A percentile compares a stretch with the other conserved stretches of the same genome.
phyloP scores from a whole-genome alignment of 2,797 vertebrate species.

The Hoplostethus atlanticus region DNA sequence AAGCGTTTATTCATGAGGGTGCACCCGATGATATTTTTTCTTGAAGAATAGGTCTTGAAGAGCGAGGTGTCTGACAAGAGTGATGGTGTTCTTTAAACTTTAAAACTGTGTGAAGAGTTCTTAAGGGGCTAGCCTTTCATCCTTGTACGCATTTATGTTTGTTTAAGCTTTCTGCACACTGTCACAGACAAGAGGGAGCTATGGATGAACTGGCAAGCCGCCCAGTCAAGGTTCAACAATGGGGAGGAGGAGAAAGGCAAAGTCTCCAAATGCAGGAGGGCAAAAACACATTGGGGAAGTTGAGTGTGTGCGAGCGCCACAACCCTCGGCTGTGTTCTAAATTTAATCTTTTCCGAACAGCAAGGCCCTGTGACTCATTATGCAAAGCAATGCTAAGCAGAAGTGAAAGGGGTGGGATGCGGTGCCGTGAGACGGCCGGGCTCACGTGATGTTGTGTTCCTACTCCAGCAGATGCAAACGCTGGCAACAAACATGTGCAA shows the following conservation, averaged over 20 bases:
- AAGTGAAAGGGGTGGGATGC: slow-evolving; percentile 14
- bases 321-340: slow-evolving; percentile 74
- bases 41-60: not conserved
- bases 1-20: not conserved
- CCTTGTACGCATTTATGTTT: slow-evolving; percentile 30
- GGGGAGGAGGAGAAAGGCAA: slow-evolving; percentile 17
- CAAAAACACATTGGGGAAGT: slow-evolving; percentile 10
- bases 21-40: too few species aligned
- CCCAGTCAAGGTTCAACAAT: slow-evolving; percentile 35
- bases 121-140: slow-evolving; percentile 20
- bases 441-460: slow-evolving; percentile 19
- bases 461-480: slow-evolving; percentile 32
- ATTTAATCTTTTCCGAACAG: slow-evolving; percentile 71
- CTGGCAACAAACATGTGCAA: slow-evolving; percentile 37
- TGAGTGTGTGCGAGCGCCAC: slow-evolving; percentile 30
- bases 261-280: slow-evolving; percentile 36
- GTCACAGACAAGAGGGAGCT: slow-evolving; percentile 11
- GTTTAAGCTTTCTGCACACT: slow-evolving; percentile 30
- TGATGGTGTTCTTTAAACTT: not conserved
- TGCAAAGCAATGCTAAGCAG: slow-evolving; percentile 42
- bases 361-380: slow-evolving; percentile 69
- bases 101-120: slow-evolving; percentile 3
- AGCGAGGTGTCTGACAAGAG: not conserved
- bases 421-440: not conserved
- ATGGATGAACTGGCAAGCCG: slow-evolving; percentile 21